Base-by-base conservation (phyloP, 1,140 invertebrate species). In the Argopecten irradians region DNA sequence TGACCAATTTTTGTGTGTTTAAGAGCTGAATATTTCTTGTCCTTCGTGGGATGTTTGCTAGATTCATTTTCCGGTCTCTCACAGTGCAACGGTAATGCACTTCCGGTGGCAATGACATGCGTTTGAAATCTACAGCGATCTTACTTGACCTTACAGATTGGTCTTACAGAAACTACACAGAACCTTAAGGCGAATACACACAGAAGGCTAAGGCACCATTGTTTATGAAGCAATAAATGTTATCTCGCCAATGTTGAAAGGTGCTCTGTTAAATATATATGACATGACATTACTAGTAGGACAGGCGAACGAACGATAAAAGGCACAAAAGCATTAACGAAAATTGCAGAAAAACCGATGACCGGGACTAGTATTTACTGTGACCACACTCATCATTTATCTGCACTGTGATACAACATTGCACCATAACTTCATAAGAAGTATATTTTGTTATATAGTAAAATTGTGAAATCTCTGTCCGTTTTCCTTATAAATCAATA, bases 181-280 rank as follows among this genome's bases (percentile, higher is more conserved):
- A 22, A 71, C 1, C 8, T 71, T 28, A 71, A 71, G 1, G 28
- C 8, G 55, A 11, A 28, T n/a, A n/a, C n/a, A 71, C 1, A n/a
- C 28, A 3, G n/a, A n/a, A 28, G n/a, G n/a, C 2, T n/a, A 5
- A 7, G 5, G 55, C 55, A n/a, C n/a, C 55, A 16, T 71, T 71
- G 55, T 28, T 39, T 71, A 71, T 71, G 55, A 71, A 71, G 55
- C 55, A 71, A 71, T 71, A 71, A 71, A 71, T 71, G 55, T 71
- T 71, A 71, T 71, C 55, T 11, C n/a, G n/a, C 55, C 55, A n/a
- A 22, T 22, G 22, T n/a, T 71, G 55, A 5, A 5, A 71, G n/a
- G n/a, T n/a, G n/a, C n/a, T n/a, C n/a, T 71, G 55, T 71, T 46
- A 2, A 71, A 28, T 71, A 71, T 71, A 71, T 46, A 11, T 71